These are phyloP conservation scores for Choloepus hoffmanni DNA, from an alignment of 2,113 vertebrate genomes.

Conservation along the genomic window DNA sequence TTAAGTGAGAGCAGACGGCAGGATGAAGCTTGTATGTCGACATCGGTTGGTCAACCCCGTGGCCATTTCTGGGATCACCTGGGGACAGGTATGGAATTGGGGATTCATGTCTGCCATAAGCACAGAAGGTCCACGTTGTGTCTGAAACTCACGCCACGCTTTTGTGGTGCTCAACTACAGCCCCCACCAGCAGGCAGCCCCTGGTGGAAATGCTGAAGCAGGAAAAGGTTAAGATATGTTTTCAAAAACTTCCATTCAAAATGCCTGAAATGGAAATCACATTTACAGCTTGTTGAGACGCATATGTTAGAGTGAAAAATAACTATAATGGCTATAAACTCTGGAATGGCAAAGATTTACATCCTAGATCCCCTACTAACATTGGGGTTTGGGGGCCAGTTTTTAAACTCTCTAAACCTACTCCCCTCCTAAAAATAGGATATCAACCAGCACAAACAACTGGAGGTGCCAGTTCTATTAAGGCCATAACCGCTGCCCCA, in stretches of 20 bases:
- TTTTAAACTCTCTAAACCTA: not conserved
- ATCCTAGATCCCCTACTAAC: not conserved
- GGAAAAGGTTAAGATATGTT: not conserved
- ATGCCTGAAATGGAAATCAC: slow-evolving; percentile 29
- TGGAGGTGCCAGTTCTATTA: not conserved
- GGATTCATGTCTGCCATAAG: not conserved
- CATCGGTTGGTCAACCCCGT: not conserved
- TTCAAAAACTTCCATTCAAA: not conserved
- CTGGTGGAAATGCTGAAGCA: slow-evolving; percentile 21
- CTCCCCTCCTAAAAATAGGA: slow-evolving; percentile 18
- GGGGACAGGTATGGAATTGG: not conserved
- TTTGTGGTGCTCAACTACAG: slow-evolving; percentile 16
- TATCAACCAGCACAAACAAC: not conserved
- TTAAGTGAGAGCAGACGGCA: not conserved
- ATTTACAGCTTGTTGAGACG: not conserved
- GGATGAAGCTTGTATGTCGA: not conserved
- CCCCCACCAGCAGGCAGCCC: not conserved
- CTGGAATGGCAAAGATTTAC: not conserved
- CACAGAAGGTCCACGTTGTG: not conserved
- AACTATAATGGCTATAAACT: not conserved
- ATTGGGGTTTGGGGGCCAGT: not conserved
- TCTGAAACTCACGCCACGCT: not conserved
- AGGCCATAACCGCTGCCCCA: not conserved
- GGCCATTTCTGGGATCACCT: not conserved
- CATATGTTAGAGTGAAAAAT: not conserved